Percentiles rank a stretch among this genome's conserved stretches.
Conservation (phyloP, 2,113 vertebrate species). For the Engystomops pustulosus region DNA sequence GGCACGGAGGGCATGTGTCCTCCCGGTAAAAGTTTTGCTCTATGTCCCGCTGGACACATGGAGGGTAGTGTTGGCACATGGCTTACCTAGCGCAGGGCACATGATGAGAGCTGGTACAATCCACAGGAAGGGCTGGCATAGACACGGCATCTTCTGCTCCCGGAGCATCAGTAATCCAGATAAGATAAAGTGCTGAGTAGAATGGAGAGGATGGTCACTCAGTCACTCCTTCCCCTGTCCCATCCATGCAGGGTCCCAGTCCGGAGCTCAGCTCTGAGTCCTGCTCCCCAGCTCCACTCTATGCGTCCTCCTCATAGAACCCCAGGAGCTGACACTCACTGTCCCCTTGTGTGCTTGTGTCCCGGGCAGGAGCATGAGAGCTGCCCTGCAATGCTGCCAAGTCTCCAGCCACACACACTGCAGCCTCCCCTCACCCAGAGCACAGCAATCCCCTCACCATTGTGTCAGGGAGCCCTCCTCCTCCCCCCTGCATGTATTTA, state of each 20-base stretch:
- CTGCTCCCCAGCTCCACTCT: background rate
- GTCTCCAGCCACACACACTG: constrained; percentile 2
- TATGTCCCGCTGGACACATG: background rate
- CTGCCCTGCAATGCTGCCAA: background rate
- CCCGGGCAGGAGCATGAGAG: background rate
- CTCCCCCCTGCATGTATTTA: constrained; percentile 50
- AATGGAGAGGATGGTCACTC: background rate
- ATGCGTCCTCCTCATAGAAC: background rate
- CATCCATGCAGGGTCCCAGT: constrained; percentile 5
- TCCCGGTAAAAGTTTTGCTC: background rate
- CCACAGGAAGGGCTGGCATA: constrained; percentile 15
- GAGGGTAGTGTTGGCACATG: background rate
- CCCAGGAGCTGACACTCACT: constrained; percentile 6
- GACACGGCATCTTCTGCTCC: constrained; percentile 44
- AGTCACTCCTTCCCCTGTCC: constrained; percentile 15
- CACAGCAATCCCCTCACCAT: constrained; percentile 36
- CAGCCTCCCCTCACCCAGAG: constrained; percentile 24
- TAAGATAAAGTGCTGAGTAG: background rate
- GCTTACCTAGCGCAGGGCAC: constrained; percentile 53
- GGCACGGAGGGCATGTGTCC: background rate
- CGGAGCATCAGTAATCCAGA: background rate
- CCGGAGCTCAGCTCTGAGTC: background rate
- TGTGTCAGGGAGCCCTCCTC: constrained; percentile 47
- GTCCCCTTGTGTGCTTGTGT: background rate
- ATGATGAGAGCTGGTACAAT: constrained; percentile 11